Base-by-base conservation (phyloP, 2,888 invertebrate species). In the Coelinius sp. region DNA sequence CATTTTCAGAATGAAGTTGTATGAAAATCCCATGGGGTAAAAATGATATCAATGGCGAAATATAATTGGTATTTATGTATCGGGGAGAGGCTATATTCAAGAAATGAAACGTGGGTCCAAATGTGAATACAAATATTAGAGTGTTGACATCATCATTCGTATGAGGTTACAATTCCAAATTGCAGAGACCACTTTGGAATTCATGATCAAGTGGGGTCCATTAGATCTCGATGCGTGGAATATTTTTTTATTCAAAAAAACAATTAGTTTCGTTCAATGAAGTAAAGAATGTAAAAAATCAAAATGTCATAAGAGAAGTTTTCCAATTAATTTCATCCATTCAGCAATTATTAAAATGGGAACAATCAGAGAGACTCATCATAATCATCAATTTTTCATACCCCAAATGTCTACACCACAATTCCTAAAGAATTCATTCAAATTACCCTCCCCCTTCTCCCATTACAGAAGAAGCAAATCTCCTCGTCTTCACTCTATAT, bases 401-500 rank as follows among this genome's bases (percentile, higher is more conserved):
- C 2, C 8, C 17, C 20, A 17, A 12, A 63, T 38, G 6, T 63
- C n/a, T 63, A 38, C 35, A 10, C 14, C 38, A 8, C 41, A 24
- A 63, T 10, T 41, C 41, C 24, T 12, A 3, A 20, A 6, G 10
- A 22, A 24, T 63, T 24, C 14, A 38, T n/a, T 63, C 24, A 63
- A n/a, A n/a, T 22, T 62, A 25, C 41, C 8, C 25, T 22, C 20
- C n/a, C 24, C 12, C 24, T 10, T 63, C 22, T n/a, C 24, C 24
- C 38, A 41, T 63, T 25, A n/a, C 41, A 8, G 24, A 14, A 41
- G 67, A 66, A 72, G 73, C 75, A 73, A 74, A 75, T 77, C 69
- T 72, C 73, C 64, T 71, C 74, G 73, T 64, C 72, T 70, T 73
- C 79, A 56, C 70, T 65, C 1, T 71, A 66, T 73, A 63, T 22